Percentiles rank a stretch among this genome's conserved stretches.
Conservation (phyloP, 2,113 vertebrate genomes). For the Crotophaga sulcirostris region DNA sequence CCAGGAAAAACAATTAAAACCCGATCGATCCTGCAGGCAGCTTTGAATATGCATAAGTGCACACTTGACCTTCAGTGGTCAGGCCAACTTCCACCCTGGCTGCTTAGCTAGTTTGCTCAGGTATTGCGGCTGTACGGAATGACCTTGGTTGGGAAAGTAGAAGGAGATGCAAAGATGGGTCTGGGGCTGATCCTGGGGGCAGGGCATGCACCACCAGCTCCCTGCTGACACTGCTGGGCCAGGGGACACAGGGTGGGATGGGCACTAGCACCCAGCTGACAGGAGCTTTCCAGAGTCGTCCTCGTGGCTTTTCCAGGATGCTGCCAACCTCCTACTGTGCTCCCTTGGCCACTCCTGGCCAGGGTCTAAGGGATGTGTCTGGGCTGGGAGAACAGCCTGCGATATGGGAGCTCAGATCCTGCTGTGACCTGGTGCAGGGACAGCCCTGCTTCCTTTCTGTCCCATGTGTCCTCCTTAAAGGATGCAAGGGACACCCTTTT, state of each 20-base stretch:
- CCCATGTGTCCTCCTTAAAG: neutral
- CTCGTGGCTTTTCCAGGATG: neutral
- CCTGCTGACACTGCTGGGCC: neutral
- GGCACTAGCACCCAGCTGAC: neutral
- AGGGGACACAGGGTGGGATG: neutral
- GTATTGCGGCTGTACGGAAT: slow-evolving; percentile 10
- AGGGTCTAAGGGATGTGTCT: neutral
- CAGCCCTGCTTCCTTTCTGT: neutral
- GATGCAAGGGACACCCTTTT: fast-evolving
- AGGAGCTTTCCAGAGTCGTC: neutral
- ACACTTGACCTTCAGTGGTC: slow-evolving; percentile 97
- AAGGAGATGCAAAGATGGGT: neutral
- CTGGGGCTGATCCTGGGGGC: neutral
- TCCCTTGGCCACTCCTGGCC: neutral
- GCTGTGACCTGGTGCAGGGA: neutral
- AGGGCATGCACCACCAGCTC: fast-evolving
- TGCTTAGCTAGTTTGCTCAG: slow-evolving; percentile 73
- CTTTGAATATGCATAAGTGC: slow-evolving; percentile 99
- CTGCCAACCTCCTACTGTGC: neutral
- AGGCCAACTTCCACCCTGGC: slow-evolving; percentile 65
- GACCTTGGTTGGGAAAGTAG: slow-evolving; percentile 64
- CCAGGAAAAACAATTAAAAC: slow-evolving; percentile 99
- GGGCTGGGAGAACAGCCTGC: neutral
- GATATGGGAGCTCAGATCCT: fast-evolving
- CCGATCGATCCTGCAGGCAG: slow-evolving; percentile 88